Conservation (phyloP, 92 coral and sea anemone genomes). For the Heteractis magnifica region DNA sequence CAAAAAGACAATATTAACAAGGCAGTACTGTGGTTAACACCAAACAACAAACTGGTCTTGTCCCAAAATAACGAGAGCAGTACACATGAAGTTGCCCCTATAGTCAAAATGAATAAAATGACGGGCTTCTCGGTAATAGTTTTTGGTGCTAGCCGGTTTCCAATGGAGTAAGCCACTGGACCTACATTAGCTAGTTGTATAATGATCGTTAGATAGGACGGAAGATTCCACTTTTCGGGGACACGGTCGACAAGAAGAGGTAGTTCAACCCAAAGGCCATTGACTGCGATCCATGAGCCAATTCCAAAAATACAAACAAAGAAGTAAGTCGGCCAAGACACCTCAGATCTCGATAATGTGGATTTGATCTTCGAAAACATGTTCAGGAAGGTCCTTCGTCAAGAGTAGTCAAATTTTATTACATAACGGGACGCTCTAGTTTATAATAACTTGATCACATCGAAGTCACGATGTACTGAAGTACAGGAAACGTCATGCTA, state of each 20-base stretch:
- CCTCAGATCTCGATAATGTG: slow-evolving; percentile 5
- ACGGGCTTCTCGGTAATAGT: slow-evolving; percentile 67
- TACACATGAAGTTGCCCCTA: slow-evolving; percentile 75
- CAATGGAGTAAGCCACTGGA: slow-evolving; percentile 64
- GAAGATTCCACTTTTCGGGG: slow-evolving; percentile 89
- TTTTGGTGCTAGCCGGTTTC: slow-evolving; percentile 61
- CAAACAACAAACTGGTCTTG: slow-evolving; percentile 58
- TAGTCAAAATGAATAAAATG: slow-evolving; percentile 52
- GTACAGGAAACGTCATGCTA: no score
- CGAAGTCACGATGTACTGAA: no score
- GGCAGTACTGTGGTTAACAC: slow-evolving; percentile 74
- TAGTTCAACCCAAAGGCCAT: slow-evolving; percentile 96
- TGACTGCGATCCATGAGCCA: slow-evolving; percentile 96
- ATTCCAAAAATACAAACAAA: slow-evolving; percentile 81
- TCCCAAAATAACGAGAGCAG: slow-evolving; percentile 80
- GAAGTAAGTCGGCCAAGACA: slow-evolving; percentile 87
- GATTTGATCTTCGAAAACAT: slow-evolving; percentile 17
- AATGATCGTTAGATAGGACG: slow-evolving; percentile 82
- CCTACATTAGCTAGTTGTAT: slow-evolving; percentile 87
- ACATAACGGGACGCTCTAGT: not conserved
- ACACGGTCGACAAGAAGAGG: slow-evolving; percentile 79
- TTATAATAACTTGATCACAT: no score
- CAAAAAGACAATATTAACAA: slow-evolving; percentile 73
- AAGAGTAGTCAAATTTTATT: not conserved
- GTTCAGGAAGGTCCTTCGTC: not conserved